Conservation (phyloP, 2,113 vertebrate species). For the Heterotilapia buettikoferi region DNA sequence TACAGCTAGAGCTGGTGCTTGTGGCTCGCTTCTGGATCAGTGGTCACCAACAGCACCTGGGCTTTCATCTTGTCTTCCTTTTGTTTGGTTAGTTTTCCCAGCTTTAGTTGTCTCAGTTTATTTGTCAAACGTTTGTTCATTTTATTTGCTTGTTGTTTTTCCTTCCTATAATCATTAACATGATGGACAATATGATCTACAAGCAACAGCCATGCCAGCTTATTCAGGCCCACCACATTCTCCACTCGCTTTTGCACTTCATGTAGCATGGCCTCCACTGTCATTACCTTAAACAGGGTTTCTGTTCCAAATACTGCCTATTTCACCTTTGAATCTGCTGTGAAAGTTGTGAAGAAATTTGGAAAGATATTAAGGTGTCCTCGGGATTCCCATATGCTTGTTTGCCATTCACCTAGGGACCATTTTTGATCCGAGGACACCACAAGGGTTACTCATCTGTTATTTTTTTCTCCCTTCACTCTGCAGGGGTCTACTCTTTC, state of each 20-base stretch:
- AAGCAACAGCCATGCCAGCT: background rate
- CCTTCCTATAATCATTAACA: background rate
- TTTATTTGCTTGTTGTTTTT: background rate
- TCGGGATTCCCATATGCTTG: too few relatives aligned
- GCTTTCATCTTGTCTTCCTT: background rate
- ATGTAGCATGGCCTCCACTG: background rate
- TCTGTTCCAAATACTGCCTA: background rate
- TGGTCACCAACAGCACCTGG: background rate
- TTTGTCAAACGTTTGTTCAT: background rate
- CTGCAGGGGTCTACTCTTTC: background rate
- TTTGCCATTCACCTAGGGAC: too few relatives aligned
- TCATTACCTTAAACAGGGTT: background rate
- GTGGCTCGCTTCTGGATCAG: background rate
- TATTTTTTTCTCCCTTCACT: background rate
- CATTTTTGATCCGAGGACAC: too few relatives aligned
- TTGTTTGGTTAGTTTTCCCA: background rate
- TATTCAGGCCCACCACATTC: background rate
- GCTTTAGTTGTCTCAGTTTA: rapidly evolving
- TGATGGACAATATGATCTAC: background rate
- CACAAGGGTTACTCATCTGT: too few relatives aligned
- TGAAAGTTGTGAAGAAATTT: background rate
- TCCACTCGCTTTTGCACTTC: background rate
- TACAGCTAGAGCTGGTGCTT: background rate
- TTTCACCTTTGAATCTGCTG: background rate
- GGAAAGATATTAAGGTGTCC: background rate